Percentiles rank a stretch among this genome's conserved stretches.
Conservation (phyloP, 1,140 invertebrate genomes). For the Brachionus manjavacas region DNA sequence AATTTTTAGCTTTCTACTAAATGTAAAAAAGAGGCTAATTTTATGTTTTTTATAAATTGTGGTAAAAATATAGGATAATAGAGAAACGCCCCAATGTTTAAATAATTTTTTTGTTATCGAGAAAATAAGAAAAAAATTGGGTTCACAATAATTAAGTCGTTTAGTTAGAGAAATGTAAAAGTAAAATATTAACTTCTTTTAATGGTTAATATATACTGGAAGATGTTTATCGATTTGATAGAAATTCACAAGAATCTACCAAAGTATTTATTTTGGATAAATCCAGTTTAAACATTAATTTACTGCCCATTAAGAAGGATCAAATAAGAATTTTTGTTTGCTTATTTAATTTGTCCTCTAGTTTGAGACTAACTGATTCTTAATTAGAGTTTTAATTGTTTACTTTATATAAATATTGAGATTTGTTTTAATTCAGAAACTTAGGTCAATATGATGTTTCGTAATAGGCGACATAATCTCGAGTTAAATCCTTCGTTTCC, state of each 20-base stretch:
- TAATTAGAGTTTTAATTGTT: conserved; percentile 4
- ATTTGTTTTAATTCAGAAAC: neutral
- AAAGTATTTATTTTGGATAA: neutral
- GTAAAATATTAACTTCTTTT: neutral
- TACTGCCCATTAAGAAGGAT: neutral
- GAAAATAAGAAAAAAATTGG: conserved; percentile 31
- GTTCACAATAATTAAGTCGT: neutral
- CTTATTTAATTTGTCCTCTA: neutral
- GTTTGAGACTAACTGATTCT: neutral
- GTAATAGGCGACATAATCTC: neutral
- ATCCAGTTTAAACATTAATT: conserved; percentile 17
- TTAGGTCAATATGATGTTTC: neutral
- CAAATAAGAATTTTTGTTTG: neutral
- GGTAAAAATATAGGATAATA: neutral
- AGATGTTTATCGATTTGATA: conserved; percentile 8
- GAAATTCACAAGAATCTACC: conserved; percentile 25
- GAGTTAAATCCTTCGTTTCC: neutral
- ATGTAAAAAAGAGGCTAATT: neutral
- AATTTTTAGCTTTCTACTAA: neutral
- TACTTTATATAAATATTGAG: neutral
- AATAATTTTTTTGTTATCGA: conserved; percentile 16
- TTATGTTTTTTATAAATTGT: neutral
- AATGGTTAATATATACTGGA: neutral
- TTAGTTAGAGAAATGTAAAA: neutral
- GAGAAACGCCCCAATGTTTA: conserved; percentile 16